Evolutionary conservation across 2,888 invertebrate genomes (phyloP).

Genomic region (Pseudanteris insignis): DNA sequence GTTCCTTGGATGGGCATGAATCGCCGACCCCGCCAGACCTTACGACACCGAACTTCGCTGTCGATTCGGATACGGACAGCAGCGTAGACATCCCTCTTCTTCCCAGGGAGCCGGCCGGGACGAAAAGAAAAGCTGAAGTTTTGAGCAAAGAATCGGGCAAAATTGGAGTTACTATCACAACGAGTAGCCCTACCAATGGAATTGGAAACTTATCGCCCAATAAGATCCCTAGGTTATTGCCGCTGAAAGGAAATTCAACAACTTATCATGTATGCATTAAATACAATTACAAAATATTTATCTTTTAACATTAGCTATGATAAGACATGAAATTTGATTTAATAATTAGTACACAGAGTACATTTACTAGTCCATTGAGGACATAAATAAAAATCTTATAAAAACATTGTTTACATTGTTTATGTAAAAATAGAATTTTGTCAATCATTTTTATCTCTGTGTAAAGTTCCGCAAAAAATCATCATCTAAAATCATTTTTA

Average conservation of each 20-base stretch:
- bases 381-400: no score
- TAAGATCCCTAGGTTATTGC: constrained; percentile 66
- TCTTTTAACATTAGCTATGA: no score
- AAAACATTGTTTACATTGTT: no score
- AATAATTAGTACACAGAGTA: no score
- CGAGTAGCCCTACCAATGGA: constrained; percentile 70
- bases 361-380: no score
- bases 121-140: constrained; percentile 88
- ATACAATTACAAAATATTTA: no score
- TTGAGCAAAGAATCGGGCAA: constrained; percentile 87
- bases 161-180: constrained; percentile 90
- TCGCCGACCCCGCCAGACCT: constrained; percentile 66
- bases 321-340: no score
- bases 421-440: no score
- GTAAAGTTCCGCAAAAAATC: no score
- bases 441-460: no score
- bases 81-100: constrained; percentile 72
- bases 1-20: constrained; percentile 65
- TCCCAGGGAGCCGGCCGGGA: constrained; percentile 71
- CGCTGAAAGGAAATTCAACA: constrained; percentile 62
- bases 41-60: constrained; percentile 56
- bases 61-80: constrained; percentile 71
- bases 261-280: constrained; percentile 59
- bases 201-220: constrained; percentile 68
- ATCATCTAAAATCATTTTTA: no score